Percentiles rank a stretch among this genome's conserved stretches.
These are phyloP conservation scores for Capromys pilorides DNA, from an alignment of 2,797 vertebrate genomes.

Conservation along the genomic window DNA sequence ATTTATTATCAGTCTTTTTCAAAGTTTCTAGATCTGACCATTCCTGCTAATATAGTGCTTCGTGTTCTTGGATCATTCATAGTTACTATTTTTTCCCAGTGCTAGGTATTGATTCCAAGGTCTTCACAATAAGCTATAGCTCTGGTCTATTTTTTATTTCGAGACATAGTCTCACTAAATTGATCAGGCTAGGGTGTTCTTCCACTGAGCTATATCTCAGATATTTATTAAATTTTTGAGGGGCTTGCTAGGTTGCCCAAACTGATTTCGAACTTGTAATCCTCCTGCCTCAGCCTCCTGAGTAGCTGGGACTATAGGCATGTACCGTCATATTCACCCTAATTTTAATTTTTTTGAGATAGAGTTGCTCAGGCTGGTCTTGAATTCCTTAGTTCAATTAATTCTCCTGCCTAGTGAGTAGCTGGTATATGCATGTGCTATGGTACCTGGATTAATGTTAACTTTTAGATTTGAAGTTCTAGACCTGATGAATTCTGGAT, in stretches of 20 bases:
- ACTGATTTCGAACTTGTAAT: not conserved
- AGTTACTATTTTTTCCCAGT: not conserved
- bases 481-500: not conserved
- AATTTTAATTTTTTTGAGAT: not conserved
- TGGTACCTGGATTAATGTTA: not conserved
- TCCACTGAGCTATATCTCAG: not conserved
- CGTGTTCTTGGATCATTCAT: not conserved
- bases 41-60: not conserved
- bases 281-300: not conserved
- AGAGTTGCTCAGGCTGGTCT: not conserved
- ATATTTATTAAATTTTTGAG: not conserved
- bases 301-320: not conserved
- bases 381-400: not conserved
- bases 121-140: not conserved
- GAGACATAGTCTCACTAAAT: not conserved
- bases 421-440: not conserved
- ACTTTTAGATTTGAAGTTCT: constrained; percentile 1
- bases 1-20: not conserved
- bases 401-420: not conserved
- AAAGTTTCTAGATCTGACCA: not conserved
- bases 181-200: not conserved
- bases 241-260: not conserved
- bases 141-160: not conserved
- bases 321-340: not conserved
- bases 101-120: not conserved